Evolutionary conservation across 2,797 vertebrate genomes (phyloP), one percentile per base, ranked within the genome.

Genomic region (Varecia variegata): DNA sequence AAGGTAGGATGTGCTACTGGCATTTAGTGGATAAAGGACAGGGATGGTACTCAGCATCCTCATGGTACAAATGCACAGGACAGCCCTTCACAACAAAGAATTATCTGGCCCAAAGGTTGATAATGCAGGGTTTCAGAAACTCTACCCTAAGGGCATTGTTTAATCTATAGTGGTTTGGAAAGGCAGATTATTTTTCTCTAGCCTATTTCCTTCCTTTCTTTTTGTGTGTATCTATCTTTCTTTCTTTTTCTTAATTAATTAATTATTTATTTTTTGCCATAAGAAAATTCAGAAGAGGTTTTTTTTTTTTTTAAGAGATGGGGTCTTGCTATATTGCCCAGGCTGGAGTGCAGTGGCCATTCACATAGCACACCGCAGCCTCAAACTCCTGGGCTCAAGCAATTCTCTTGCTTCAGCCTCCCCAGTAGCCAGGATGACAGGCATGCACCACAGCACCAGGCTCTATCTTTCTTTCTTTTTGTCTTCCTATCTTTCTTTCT

Each of bases 381-480:
- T 76, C 5, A 20, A 52, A 52, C 47, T 52, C 18, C 47, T 35
- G 47, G 43, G 43, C 71, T 74, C 27, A 20, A 74, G 71, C 7
- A 20, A 52, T 50, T 32, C 47, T 52, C 32, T 32, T 52, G 20
- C 45, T 32, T 76, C 32, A 52, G 47, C 32, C 74, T 76, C 47
- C 32, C 20, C 1, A 52, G 32, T 35, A 35, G 32, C 47, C 50
- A 3, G 45, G 17, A 76, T 32, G 32, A 52, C 20, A 77, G 47
- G 74, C 1, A 2, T 67, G 65, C 18, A 67, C 45, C 18, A 50
- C 17, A 18, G 27, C 73, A 50, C 43, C 27, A 74, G 30, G 45
- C 56, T 65, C 30, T 50, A 1, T 35, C 27, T 90, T 6, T 38
- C 18, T 38, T 67, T 40, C 0, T 0, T n/a, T 0, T 21, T 76